phyloP scores from a whole-genome alignment of 2,888 invertebrate genomes.

The Periphyllus acericola region DNA sequence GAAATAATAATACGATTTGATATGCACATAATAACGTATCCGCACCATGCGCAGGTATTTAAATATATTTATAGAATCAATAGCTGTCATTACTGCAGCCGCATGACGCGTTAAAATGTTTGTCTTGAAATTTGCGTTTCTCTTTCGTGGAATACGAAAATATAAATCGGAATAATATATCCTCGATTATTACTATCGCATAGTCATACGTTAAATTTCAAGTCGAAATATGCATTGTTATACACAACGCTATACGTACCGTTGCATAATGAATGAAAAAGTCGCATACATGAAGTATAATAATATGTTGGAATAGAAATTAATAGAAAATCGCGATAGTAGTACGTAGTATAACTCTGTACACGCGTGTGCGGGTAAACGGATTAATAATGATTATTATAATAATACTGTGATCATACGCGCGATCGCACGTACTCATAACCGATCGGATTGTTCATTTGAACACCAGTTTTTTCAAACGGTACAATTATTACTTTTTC shows the following conservation, averaged over 20 bases:
- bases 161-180: constrained; percentile 2
- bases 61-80: not conserved
- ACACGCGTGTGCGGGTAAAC: no score
- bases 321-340: no score
- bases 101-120: constrained; percentile 23
- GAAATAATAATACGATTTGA: constrained; percentile 30
- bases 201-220: not conserved
- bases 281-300: not conserved
- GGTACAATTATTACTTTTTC: no score
- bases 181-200: not conserved
- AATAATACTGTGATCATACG: no score
- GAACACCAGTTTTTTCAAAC: no score
- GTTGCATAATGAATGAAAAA: not conserved
- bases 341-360: no score
- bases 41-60: no score
- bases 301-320: no score
- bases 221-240: not conserved
- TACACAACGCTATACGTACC: not conserved
- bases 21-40: constrained; percentile 2
- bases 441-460: no score
- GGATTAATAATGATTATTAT: no score
- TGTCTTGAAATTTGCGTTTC: constrained; percentile 15
- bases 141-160: constrained; percentile 17
- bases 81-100: constrained; percentile 31
- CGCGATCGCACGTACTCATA: no score